Evolutionary conservation across 2,113 vertebrate genomes (phyloP).

Genomic region (Bubalus kerabau): DNA sequence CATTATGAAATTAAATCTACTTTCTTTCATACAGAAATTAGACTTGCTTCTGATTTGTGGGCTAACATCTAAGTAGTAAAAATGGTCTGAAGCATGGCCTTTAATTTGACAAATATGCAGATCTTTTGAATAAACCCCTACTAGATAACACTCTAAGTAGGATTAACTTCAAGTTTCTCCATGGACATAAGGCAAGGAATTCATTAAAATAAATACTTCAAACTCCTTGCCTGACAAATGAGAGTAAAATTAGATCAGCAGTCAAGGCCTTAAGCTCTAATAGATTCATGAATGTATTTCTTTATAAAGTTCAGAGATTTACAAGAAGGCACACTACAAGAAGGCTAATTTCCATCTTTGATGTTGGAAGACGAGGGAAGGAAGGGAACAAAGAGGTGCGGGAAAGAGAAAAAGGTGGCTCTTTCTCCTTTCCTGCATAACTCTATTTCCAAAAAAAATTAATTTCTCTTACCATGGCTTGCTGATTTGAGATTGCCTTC

Average conservation of each 20-base stretch:
- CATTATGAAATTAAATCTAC: conserved; percentile 8
- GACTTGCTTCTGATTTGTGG: neutral
- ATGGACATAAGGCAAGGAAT: neutral
- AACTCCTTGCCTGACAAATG: neutral
- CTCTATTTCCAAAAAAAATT: neutral
- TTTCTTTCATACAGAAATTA: neutral
- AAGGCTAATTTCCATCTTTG: neutral
- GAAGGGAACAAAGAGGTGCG: fast-evolving
- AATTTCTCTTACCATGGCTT: neutral
- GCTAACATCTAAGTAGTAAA: conserved; percentile 4
- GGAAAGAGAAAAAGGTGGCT: neutral
- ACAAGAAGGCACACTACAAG: neutral
- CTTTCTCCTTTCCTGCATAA: neutral
- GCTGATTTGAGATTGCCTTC: neutral
- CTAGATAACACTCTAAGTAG: conserved; percentile 1
- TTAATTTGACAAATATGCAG: conserved; percentile 29
- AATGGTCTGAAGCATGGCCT: neutral
- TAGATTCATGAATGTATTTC: neutral
- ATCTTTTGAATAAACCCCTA: conserved; percentile 4
- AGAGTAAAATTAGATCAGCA: conserved; percentile 9
- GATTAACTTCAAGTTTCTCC: conserved; percentile 8
- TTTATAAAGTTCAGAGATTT: neutral
- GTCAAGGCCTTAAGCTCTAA: neutral
- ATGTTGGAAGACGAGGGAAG: neutral
- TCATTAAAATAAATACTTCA: conserved; percentile 37